Conservation (phyloP, 1,140 invertebrate species). For the Heliconius eleuchia region DNA sequence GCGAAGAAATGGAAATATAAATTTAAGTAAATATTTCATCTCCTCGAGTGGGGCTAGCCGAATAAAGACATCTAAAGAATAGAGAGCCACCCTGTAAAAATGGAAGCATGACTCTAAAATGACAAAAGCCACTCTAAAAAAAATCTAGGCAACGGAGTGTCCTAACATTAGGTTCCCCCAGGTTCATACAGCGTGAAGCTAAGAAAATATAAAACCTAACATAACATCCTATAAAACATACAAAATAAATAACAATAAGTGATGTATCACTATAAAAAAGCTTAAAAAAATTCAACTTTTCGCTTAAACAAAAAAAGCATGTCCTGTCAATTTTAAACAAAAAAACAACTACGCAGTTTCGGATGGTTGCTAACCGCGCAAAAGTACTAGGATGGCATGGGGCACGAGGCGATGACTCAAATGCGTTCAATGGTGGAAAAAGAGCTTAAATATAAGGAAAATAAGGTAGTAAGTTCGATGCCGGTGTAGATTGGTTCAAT, state of each 20-base stretch:
- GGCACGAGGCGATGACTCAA: slow-evolving; percentile 12
- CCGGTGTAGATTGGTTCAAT: not conserved
- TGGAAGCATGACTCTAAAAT: too few relatives aligned
- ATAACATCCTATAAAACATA: not conserved
- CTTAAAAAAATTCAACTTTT: not conserved
- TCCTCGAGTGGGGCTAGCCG: too few relatives aligned
- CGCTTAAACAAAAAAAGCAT: not conserved
- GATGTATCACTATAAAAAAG: too few relatives aligned
- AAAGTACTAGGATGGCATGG: slow-evolving; percentile 58
- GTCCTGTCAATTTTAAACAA: not conserved
- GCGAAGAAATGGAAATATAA: too few relatives aligned
- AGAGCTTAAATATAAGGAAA: not conserved
- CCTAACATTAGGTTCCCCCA: not conserved
- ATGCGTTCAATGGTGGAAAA: not conserved
- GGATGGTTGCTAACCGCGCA: slow-evolving; percentile 39
- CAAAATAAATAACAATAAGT: not conserved
- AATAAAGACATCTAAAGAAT: too few relatives aligned
- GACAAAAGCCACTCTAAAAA: too few relatives aligned
- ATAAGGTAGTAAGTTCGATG: not conserved
- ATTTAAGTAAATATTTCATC: too few relatives aligned
- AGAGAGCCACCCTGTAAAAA: too few relatives aligned
- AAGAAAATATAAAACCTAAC: too few relatives aligned
- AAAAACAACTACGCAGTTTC: slow-evolving; percentile 19
- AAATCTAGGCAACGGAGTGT: not conserved
- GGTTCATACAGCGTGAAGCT: too few relatives aligned